Base-by-base conservation (phyloP, 53 echinoderm and acorn worm genomes). In the Echinometra lucunter region DNA sequence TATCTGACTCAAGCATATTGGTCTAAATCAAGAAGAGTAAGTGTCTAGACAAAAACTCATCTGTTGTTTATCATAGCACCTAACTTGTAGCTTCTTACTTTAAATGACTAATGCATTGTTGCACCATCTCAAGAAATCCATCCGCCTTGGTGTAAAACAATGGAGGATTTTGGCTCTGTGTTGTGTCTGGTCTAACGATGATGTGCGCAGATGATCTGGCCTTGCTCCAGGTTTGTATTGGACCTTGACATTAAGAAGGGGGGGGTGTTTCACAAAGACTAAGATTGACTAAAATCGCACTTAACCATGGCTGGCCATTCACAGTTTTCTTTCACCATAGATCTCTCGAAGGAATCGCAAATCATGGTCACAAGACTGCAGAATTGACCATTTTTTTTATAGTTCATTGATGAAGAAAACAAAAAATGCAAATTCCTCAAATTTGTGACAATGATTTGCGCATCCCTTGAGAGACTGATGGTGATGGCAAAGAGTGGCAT, bases 201-300 rank as follows among this genome's bases (percentile, higher is more conserved):
- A 78, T 40, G 10, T 78, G 15, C 78, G 78, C 78, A 78, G 23
- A 78, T 78, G 78, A 78, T 38, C 78, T 78, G 78, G 78, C 78
- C 78, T 78, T 78, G 78, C 78, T 78, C 78, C 78, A 78, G 78
- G 78, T 78, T 42, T 78, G 15, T 13, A 3, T 35, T 78, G 78
- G 78, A 15, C 42, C 78, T 78, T 78, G 78, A 78, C 78, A 78
- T 78, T 78, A 35, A 78, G 35, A 18, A 78, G 35, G 40, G n/a
- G n/a, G n/a, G n/a, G n/a, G n/a, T n/a, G n/a, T n/a, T n/a, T n/a
- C n/a, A n/a, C n/a, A n/a, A n/a, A n/a, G n/a, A n/a, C n/a, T n/a
- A n/a, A n/a, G n/a, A n/a, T n/a, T n/a, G n/a, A n/a, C n/a, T n/a
- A n/a, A n/a, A n/a, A n/a, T n/a, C n/a, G n/a, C n/a, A n/a, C n/a